Evolutionary conservation across 2,797 vertebrate species (phyloP).

Genomic region (Ctenopoma kingsleyae): DNA sequence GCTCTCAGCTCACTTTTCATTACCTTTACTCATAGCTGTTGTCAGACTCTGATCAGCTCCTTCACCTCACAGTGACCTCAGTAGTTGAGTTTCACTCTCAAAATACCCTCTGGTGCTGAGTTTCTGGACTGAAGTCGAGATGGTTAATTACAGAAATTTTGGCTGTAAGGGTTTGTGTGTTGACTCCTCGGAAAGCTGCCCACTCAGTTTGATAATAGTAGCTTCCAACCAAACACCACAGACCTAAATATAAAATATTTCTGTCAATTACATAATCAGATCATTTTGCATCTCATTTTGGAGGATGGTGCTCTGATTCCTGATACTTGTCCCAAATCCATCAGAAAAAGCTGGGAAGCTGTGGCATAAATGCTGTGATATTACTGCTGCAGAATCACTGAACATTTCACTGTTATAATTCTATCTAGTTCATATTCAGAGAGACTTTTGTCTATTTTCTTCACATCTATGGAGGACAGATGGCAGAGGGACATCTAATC

Average conservation of each 20-base stretch:
- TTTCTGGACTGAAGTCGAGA: slow-evolving; percentile 29
- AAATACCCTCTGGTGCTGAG: slow-evolving; percentile 21
- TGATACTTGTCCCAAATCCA: slow-evolving; percentile 41
- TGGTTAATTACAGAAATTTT: slow-evolving; percentile 24
- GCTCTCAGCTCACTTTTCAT: slow-evolving; percentile 48
- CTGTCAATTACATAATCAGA: slow-evolving; percentile 51
- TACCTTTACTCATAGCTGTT: slow-evolving; percentile 53
- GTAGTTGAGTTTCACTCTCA: slow-evolving; percentile 14
- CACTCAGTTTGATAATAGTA: slow-evolving; percentile 40
- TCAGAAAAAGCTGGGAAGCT: slow-evolving; percentile 23
- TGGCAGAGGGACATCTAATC: slow-evolving; percentile 27
- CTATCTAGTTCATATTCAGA: slow-evolving; percentile 24
- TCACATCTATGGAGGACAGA: slow-evolving; percentile 22
- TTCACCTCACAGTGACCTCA: slow-evolving; percentile 48
- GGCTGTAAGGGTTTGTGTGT: slow-evolving; percentile 17
- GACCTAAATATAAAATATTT: slow-evolving; percentile 48
- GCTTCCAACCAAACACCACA: slow-evolving; percentile 35
- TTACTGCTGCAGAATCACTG: background rate
- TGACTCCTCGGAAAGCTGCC: slow-evolving; percentile 37
- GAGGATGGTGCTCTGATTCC: slow-evolving; percentile 40
- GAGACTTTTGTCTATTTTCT: slow-evolving; percentile 8
- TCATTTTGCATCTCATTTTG: slow-evolving; percentile 37
- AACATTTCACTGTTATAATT: slow-evolving; percentile 11
- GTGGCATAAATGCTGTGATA: slow-evolving; percentile 28
- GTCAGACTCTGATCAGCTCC: slow-evolving; percentile 45